Conservation (phyloP, 2,888 invertebrate species). For the Aleiodes leptofemur region DNA sequence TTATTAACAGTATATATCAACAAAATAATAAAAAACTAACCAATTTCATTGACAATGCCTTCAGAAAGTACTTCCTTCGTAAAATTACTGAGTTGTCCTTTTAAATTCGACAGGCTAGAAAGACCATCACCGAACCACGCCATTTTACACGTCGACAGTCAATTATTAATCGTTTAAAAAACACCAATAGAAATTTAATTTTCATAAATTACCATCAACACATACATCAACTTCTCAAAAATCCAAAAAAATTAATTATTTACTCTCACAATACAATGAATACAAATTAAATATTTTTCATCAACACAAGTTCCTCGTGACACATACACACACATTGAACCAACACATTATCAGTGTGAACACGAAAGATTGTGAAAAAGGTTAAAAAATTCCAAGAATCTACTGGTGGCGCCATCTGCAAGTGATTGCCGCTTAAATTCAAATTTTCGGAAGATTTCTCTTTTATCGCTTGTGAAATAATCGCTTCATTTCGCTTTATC, state of each 20-base stretch:
- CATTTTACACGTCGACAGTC: constrained; percentile 71
- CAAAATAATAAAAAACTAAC: constrained; percentile 68
- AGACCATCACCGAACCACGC: constrained; percentile 74
- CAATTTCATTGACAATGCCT: constrained; percentile 80
- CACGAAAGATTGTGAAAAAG: neutral
- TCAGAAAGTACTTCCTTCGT: constrained; percentile 93
- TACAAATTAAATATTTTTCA: constrained; percentile 3
- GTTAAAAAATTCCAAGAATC: neutral
- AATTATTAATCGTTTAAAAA: constrained; percentile 43
- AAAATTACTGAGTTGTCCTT: constrained; percentile 91
- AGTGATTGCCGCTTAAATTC: neutral
- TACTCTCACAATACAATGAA: neutral
- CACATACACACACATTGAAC: constrained; percentile 1
- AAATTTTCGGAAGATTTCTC: neutral
- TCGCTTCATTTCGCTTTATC: neutral
- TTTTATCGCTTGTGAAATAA: too few species aligned
- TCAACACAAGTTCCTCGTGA: neutral
- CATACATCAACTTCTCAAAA: neutral
- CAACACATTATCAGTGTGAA: neutral
- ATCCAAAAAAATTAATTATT: neutral
- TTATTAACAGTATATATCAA: neutral
- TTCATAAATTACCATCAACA: neutral
- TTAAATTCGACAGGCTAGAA: constrained; percentile 79
- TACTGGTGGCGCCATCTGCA: neutral
- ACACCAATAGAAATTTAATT: neutral